phyloP scores from a whole-genome alignment of 2,113 vertebrate genomes.

The Sebastes fasciatus region DNA sequence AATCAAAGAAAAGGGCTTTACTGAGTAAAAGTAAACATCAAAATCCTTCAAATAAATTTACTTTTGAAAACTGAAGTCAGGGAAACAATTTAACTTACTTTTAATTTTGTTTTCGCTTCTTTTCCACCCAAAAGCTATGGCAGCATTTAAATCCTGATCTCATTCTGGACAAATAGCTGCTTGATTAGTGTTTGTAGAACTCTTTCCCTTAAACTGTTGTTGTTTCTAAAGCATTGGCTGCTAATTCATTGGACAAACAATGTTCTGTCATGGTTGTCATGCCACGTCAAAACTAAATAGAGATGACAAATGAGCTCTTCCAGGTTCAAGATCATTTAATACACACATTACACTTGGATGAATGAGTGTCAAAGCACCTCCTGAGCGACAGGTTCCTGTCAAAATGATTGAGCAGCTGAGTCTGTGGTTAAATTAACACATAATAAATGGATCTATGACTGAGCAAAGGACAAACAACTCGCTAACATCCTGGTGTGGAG shows the following conservation, averaged over 20 bases:
- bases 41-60: not conserved
- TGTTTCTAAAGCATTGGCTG: constrained; percentile 3
- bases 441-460: constrained; percentile 56
- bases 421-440: constrained; percentile 49
- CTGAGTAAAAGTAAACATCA: constrained; percentile 22
- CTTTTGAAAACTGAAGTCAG: constrained; percentile 5
- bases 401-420: constrained; percentile 60
- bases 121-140: not conserved
- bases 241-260: constrained; percentile 48
- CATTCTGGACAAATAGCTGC: not conserved
- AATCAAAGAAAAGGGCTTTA: constrained; percentile 36
- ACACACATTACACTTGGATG: constrained; percentile 29
- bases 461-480: constrained; percentile 37
- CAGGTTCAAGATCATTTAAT: constrained; percentile 49
- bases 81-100: constrained; percentile 16
- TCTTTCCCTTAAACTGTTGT: constrained; percentile 14
- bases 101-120: not conserved
- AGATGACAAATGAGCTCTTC: constrained; percentile 64
- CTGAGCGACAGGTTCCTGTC: constrained; percentile 50
- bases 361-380: constrained; percentile 44
- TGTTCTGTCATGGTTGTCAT: constrained; percentile 42
- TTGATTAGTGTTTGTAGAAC: not conserved
- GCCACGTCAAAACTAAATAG: constrained; percentile 49
- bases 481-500: constrained; percentile 10
- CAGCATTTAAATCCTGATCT: constrained; percentile 2